Conservation (phyloP, 1,140 invertebrate species). For the Pseudomyrmex gracilis region DNA sequence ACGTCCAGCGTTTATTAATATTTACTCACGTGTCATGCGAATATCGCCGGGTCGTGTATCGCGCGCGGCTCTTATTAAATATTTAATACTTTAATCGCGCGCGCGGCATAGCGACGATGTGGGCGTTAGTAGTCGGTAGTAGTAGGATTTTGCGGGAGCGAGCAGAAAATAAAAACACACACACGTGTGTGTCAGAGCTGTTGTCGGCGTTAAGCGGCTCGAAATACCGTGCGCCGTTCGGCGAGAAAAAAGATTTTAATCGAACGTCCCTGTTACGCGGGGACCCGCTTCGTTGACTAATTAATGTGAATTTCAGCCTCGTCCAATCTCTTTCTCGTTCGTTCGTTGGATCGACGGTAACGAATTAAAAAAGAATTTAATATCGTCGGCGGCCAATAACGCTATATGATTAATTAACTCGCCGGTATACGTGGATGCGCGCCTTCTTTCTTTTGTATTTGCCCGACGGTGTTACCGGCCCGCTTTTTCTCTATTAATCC, state of each 20-base stretch:
- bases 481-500: constrained; percentile 32
- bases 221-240: neutral
- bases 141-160: constrained; percentile 30
- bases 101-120: neutral
- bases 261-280: constrained; percentile 20
- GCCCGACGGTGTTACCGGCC: neutral
- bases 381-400: constrained; percentile 22
- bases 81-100: constrained; percentile 73
- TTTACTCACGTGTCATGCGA: constrained; percentile 43
- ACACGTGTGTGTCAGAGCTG: neutral
- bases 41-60: constrained; percentile 41
- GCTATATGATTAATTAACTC: constrained; percentile 61
- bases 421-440: neutral
- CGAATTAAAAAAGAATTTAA: constrained; percentile 62
- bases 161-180: neutral
- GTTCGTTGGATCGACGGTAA: constrained; percentile 9
- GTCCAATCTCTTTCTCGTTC: neutral
- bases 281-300: constrained; percentile 47
- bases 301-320: constrained; percentile 59
- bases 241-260: constrained; percentile 55
- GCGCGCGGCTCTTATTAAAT: constrained; percentile 61
- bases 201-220: constrained; percentile 41
- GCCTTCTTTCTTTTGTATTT: neutral
- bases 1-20: constrained; percentile 53
- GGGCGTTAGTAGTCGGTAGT: neutral